Percentiles rank a stretch among this genome's conserved stretches.
Evolutionary conservation across 1,140 invertebrate species (phyloP).

Genomic region (Caenorhabditis inopinata): DNA sequence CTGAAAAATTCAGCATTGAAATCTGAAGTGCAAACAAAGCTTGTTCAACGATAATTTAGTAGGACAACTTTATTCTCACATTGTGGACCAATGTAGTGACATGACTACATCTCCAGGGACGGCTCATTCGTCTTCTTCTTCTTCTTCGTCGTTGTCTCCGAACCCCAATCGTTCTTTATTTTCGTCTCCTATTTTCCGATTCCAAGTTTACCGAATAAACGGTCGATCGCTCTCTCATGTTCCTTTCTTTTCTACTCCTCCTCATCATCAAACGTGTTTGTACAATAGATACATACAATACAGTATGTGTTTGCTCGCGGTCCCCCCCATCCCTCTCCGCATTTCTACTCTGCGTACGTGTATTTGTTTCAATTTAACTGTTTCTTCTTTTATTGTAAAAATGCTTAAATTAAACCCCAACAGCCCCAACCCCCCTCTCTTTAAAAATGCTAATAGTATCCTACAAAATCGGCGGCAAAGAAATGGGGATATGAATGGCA

Average conservation of each 20-base stretch:
- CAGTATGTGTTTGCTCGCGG: slow-evolving; percentile 31
- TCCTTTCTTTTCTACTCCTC: slow-evolving; percentile 1
- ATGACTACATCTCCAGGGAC: neutral
- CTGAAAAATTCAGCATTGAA: no score
- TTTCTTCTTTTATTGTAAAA: neutral
- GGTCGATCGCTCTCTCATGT: slow-evolving; percentile 7
- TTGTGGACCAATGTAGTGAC: slow-evolving; percentile 12
- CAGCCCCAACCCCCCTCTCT: neutral
- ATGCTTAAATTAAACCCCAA: no score
- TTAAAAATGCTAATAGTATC: neutral
- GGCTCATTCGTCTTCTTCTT: neutral
- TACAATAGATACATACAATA: slow-evolving; percentile 33
- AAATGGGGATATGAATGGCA: neutral
- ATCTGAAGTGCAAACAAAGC: no score
- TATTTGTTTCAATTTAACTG: slow-evolving; percentile 19
- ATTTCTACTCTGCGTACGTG: slow-evolving; percentile 2
- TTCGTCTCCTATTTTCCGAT: neutral
- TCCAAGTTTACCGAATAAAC: slow-evolving; percentile 23
- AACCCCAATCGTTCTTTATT: no score
- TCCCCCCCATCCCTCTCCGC: neutral
- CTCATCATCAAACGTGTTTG: slow-evolving; percentile 32
- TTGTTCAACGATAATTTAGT: no score
- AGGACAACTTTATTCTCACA: neutral
- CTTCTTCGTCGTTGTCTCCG: slow-evolving; percentile 9
- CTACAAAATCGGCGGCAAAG: neutral